Percentiles rank a stretch among this genome's conserved stretches.
phyloP scores from a whole-genome alignment of 23 tunicate genomes.

The Phallusia fumigata region DNA sequence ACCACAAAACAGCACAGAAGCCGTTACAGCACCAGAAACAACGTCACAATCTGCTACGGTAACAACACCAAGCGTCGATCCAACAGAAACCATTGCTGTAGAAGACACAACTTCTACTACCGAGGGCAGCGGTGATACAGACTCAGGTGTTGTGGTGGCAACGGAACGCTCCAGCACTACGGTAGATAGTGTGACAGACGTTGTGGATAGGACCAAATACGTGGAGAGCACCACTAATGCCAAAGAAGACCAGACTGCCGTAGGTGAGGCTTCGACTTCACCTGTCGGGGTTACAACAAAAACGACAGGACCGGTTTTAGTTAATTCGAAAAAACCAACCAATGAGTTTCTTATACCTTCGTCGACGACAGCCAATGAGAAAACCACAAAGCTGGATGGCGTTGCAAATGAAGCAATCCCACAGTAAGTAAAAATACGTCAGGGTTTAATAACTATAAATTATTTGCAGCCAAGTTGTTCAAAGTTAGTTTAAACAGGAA shows the following conservation, averaged over 20 bases:
- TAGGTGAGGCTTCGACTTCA: neutral
- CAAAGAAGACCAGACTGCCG: neutral
- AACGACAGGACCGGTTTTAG: neutral
- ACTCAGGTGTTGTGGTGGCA: too few relatives aligned
- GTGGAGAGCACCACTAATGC: neutral
- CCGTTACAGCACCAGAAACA: too few relatives aligned
- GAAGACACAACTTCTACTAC: neutral
- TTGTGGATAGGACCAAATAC: neutral
- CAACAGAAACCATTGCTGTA: neutral
- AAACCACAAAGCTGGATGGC: neutral
- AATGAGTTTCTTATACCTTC: conserved; percentile 4
- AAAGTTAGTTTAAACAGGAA: too few relatives aligned
- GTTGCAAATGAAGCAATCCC: neutral
- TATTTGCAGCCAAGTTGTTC: neutral
- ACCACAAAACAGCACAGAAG: too few relatives aligned
- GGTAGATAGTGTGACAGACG: neutral
- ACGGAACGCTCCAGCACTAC: neutral
- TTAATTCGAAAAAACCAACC: neutral
- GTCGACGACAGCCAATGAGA: neutral
- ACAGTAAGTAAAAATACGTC: neutral
- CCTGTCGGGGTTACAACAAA: neutral
- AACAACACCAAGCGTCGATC: neutral
- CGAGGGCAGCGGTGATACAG: too few relatives aligned
- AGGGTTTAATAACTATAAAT: neutral
- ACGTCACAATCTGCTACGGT: neutral